Evolutionary conservation across 2,797 vertebrate genomes (phyloP), one percentile per base, ranked within the genome.

Genomic region (Propithecus perrieri): DNA sequence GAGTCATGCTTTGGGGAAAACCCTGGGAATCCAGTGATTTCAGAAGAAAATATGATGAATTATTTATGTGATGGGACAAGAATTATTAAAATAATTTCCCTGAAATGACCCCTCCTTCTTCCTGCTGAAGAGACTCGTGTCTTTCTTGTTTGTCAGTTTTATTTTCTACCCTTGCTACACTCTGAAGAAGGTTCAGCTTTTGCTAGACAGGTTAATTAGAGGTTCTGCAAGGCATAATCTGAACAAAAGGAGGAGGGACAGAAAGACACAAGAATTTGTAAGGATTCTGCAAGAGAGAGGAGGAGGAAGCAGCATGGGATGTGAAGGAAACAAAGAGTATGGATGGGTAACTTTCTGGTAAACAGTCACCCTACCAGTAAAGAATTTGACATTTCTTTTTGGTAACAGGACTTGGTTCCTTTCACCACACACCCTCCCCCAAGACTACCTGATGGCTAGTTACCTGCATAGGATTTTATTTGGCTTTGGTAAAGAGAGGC

Each of bases 1-100:
- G 86, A 72, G 61, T 48, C 46, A 24, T 28, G 33, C n/a, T 75
- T 61, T 38, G 10, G 46, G 41, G 53, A n/a, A 84, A 78, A 71
- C n/a, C 57, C 76, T 74, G 67, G 72, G 48, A 61, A 72, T 46
- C n/a, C 9, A 48, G 53, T n/a, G 41, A 90, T 57, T 61, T 81
- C 28, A 89, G 38, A 71, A 88, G 24, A 91, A 88, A 91, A 69
- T 24, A 35, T 7, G 15, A 43, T 86, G 35, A 87, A 53, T 89
- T 80, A 92, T 63, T 97, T 86, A 93, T 72, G 33, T 20, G 55
- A 69, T 35, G 59, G 57, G 11, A 76, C 22, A 50, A 76, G 65
- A 84, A 81, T 85, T 75, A 90, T 86, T 57, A 71, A 89, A 92
- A 91, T 76, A 84, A 72, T 63, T 84, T 87, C 72, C 55, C 35